phyloP scores from a whole-genome alignment of 2,888 invertebrate species.

The Pinctada fucata region DNA sequence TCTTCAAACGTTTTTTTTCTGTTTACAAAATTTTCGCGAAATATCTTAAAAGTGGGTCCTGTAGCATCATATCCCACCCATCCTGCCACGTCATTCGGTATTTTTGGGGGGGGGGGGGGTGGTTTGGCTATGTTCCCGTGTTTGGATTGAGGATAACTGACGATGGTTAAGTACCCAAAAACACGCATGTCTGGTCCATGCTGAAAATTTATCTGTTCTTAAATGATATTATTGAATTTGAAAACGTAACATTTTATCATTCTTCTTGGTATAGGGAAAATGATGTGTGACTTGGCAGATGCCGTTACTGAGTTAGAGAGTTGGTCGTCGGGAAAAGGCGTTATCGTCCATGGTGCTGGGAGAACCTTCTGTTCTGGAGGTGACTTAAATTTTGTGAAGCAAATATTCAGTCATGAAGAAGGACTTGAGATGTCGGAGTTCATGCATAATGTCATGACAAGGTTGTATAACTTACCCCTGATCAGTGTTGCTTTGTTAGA shows the following conservation, averaged over 20 bases:
- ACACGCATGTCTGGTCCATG: too few relatives aligned
- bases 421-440: slow-evolving; percentile 77
- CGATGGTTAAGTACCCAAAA: too few relatives aligned
- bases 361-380: slow-evolving; percentile 80
- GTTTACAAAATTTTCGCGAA: too few relatives aligned
- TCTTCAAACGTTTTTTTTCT: too few relatives aligned
- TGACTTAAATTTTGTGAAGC: slow-evolving; percentile 77
- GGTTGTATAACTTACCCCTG: slow-evolving; percentile 78
- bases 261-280: slow-evolving; percentile 74
- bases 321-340: slow-evolving; percentile 78
- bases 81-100: too few relatives aligned
- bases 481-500: slow-evolving; percentile 78
- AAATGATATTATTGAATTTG: background rate
- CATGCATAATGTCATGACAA: slow-evolving; percentile 77
- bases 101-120: too few relatives aligned
- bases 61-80: too few relatives aligned
- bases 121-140: too few relatives aligned
- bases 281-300: slow-evolving; percentile 79
- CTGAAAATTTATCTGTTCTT: too few relatives aligned
- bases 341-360: slow-evolving; percentile 77
- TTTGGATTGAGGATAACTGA: too few relatives aligned
- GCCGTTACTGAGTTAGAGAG: slow-evolving; percentile 76
- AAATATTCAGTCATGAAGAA: slow-evolving; percentile 66
- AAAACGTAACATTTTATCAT: background rate
- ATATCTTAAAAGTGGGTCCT: too few relatives aligned